Conservation (phyloP, 2,888 invertebrate genomes). For the Meiosimyza platycephala region DNA sequence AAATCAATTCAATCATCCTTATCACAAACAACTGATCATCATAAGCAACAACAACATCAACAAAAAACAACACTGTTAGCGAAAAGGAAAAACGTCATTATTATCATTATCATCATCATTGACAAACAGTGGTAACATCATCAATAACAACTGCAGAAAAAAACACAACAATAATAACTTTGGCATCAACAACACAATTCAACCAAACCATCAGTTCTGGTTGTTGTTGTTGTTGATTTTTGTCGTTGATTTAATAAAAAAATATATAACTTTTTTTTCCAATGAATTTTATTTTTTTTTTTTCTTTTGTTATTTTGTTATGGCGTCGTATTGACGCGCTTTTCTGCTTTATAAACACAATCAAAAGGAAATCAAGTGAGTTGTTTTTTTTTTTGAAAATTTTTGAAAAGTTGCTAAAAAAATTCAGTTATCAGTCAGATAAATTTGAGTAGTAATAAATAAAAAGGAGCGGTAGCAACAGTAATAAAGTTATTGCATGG, state of each 20-base stretch:
- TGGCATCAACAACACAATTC: neutral
- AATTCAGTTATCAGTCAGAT: too few relatives aligned
- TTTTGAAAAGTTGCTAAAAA: too few relatives aligned
- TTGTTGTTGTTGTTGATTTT: neutral
- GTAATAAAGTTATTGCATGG: too few relatives aligned
- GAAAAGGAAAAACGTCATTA: neutral
- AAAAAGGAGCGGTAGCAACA: too few relatives aligned
- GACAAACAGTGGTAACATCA: constrained; percentile 7
- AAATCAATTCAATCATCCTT: constrained; percentile 46
- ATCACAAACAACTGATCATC: constrained; percentile 42
- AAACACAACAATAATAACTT: constrained; percentile 17
- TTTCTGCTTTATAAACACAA: constrained; percentile 5
- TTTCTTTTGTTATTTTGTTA: neutral
- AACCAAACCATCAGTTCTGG: constrained; percentile 5
- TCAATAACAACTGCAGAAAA: neutral
- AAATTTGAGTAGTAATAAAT: too few relatives aligned
- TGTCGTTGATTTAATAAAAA: constrained; percentile 13
- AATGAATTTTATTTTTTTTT: neutral
- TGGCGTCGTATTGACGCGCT: constrained; percentile 6
- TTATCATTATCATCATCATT: constrained; percentile 16
- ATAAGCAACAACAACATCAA: constrained; percentile 28
- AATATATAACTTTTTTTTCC: too few relatives aligned
- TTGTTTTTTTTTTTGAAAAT: too few relatives aligned
- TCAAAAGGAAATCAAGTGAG: neutral
- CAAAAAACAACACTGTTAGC: constrained; percentile 15